Conservation (phyloP, 2,888 invertebrate species). For the Pelosia muscerda region DNA sequence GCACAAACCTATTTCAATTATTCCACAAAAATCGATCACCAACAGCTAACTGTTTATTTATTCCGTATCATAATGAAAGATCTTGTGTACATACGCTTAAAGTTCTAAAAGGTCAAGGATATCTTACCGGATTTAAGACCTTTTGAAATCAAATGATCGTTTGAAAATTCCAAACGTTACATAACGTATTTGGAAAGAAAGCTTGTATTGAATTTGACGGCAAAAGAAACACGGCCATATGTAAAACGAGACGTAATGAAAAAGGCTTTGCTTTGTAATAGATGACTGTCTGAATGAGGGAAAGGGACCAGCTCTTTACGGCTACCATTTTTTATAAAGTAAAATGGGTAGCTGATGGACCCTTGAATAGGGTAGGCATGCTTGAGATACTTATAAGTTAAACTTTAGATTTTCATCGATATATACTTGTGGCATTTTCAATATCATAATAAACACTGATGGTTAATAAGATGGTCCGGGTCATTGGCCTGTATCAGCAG, state of each 20-base stretch:
- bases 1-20: constrained; percentile 1
- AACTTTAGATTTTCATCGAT: not conserved
- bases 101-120: not conserved
- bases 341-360: constrained; percentile 37
- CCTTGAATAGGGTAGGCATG: constrained; percentile 23
- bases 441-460: no score
- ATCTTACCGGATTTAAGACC: not conserved
- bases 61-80: not conserved
- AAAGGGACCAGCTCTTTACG: constrained; percentile 37
- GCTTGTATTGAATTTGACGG: constrained; percentile 42
- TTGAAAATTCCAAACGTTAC: constrained; percentile 16
- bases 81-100: not conserved
- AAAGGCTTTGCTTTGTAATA: constrained; percentile 43
- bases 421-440: not conserved
- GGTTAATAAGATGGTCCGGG: no score
- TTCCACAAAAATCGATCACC: not conserved
- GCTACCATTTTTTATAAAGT: constrained; percentile 31
- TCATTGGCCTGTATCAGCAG: no score
- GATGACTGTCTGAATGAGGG: constrained; percentile 36
- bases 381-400: constrained; percentile 20
- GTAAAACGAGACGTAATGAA: constrained; percentile 49
- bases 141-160: constrained; percentile 12
- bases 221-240: constrained; percentile 44
- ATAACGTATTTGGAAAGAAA: constrained; percentile 31
- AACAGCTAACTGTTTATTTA: not conserved